Evolutionary conservation across 2,797 vertebrate genomes (phyloP).

Genomic region (Smutsia gigantea): DNA sequence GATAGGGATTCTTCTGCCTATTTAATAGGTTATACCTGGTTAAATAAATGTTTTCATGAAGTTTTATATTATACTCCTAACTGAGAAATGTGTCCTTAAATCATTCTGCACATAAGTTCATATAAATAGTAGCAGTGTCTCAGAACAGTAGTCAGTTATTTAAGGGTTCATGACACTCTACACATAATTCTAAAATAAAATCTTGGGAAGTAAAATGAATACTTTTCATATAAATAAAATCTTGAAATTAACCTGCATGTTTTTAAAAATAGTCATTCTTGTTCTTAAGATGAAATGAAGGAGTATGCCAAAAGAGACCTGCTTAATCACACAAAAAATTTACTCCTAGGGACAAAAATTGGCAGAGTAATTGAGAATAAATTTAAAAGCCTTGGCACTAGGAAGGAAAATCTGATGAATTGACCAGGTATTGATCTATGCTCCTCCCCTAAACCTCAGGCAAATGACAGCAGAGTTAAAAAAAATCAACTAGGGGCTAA

Average conservation of each 20-base stretch:
- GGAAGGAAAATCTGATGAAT: neutral
- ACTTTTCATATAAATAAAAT: constrained; percentile 46
- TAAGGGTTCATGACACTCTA: constrained; percentile 74
- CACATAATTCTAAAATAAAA: constrained; percentile 68
- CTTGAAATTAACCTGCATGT: constrained; percentile 38
- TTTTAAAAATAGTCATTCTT: neutral
- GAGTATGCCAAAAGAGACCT: neutral
- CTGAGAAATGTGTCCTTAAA: constrained; percentile 78
- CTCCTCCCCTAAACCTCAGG: neutral
- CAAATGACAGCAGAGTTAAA: neutral
- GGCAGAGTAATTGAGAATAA: neutral
- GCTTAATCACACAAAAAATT: neutral
- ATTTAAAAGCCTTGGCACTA: neutral
- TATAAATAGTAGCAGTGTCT: constrained; percentile 78
- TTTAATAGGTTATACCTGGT: constrained; percentile 79
- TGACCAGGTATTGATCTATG: neutral
- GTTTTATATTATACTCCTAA: constrained; percentile 80
- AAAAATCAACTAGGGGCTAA: neutral
- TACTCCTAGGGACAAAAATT: neutral
- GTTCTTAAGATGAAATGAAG: neutral
- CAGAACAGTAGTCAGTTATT: constrained; percentile 79
- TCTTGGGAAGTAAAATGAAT: constrained; percentile 42
- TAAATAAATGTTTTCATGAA: constrained; percentile 78
- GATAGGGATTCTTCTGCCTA: constrained; percentile 77
- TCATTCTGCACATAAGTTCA: constrained; percentile 71